Conservation (phyloP, 1,140 invertebrate species). For the Theocolax elegans region DNA sequence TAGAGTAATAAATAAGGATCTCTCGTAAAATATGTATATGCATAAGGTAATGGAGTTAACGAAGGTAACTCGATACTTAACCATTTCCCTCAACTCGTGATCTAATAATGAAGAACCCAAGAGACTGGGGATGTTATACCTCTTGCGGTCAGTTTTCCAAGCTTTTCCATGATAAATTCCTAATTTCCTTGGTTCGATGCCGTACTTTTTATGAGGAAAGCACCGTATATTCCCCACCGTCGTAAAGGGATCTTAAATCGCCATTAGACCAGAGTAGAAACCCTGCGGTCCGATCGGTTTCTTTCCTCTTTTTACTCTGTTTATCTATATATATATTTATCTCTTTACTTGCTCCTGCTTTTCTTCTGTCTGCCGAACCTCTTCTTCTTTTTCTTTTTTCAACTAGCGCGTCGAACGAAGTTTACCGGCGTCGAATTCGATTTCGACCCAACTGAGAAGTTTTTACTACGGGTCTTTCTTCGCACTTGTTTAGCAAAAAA, state of each 20-base stretch:
- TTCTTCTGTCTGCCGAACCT: not conserved
- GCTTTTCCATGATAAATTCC: no score
- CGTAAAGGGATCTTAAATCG: slow-evolving; percentile 24
- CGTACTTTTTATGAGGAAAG: no score
- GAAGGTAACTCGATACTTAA: no score
- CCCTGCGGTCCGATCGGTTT: not conserved
- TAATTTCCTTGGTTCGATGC: no score
- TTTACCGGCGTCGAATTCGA: slow-evolving; percentile 33
- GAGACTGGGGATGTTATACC: no score
- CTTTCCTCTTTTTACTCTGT: not conserved
- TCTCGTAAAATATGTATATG: no score
- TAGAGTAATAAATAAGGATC: no score
- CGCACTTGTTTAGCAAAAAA: slow-evolving; percentile 9
- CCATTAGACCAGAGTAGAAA: slow-evolving; percentile 16
- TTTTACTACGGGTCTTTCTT: not conserved
- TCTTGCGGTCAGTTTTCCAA: no score
- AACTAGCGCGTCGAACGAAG: slow-evolving; percentile 1
- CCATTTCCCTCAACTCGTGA: no score
- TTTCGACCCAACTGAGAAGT: not conserved
- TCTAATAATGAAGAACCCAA: no score
- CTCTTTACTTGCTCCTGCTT: not conserved
- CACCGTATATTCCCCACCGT: no score
- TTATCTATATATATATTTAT: slow-evolving; percentile 10
- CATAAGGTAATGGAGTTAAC: no score
- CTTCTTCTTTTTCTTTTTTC: not conserved